Evolutionary conservation across 2,797 vertebrate genomes (phyloP), one percentile per base, ranked within the genome.

Genomic region (Monodelphis domestica): DNA sequence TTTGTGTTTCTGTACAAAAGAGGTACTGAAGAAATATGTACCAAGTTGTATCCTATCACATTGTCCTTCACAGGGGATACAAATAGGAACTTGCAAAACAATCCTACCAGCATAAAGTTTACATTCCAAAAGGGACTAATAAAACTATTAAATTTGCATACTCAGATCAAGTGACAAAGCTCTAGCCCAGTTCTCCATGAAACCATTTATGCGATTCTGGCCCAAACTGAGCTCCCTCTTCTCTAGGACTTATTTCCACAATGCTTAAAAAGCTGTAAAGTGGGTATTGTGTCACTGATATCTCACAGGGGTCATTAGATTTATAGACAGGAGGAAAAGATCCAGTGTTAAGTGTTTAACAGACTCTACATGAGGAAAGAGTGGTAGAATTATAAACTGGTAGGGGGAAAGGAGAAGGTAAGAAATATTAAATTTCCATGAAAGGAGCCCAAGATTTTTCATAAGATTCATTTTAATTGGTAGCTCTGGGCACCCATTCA

Each of bases 401-500:
- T 90, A 88, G 30, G 93, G 4, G 21, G n/a, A 38, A 93, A 93
- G 93, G 57, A 94, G 91, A 56, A 30, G 53, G 53, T 30, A 96
- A 93, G 70, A 50, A 38, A 54, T 95, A 91, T 91, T 84, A 21
- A 95, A 92, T 92, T 94, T 93, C 57, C 57, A 89, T 56, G 90
- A 93, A 90, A 29, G 91, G 90, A 89, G 17, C 89, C 96, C 53
- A 92, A 93, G 90, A 94, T 59, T 94, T 90, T 95, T 95, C 89
- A 95, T 87, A 94, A 89, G 87, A 84, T 88, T 96, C 30, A 50
- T 89, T 95, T 95, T 96, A 94, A 97, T 95, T 94, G 94, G 90
- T 92, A 95, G 90, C 94, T 91, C 52, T 95, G 93, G 95, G 95
- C 92, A 94, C 90, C 91, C 90, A 91, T 59, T 96, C 54, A 95